phyloP scores from a whole-genome alignment of 2,113 vertebrate genomes.

The Monopterus albus region DNA sequence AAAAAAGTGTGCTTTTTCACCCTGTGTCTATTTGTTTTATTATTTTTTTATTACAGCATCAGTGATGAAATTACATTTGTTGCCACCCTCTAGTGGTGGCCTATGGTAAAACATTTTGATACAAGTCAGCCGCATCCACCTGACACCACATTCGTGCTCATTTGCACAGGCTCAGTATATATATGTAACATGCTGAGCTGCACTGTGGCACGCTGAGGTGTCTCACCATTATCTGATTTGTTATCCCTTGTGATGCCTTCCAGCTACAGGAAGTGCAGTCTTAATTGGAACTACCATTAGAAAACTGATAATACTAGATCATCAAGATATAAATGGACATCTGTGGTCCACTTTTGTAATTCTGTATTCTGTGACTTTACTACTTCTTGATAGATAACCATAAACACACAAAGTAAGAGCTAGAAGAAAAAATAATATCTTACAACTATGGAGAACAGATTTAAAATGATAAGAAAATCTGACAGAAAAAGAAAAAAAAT shows the following conservation, averaged over 20 bases:
- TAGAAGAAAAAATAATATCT: too few species aligned
- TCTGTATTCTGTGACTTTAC: too few species aligned
- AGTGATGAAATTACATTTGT: not conserved
- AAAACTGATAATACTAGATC: too few species aligned
- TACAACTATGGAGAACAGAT: too few species aligned
- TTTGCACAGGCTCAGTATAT: not conserved
- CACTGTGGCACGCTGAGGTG: conserved; percentile 3
- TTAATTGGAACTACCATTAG: not conserved
- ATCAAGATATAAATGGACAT: too few species aligned
- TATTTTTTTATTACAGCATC: not conserved
- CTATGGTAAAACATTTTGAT: not conserved
- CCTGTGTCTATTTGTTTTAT: too few species aligned
- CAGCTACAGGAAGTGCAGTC: not conserved
- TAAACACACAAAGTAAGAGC: too few species aligned
- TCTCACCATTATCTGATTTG: not conserved
- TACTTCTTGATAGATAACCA: too few species aligned
- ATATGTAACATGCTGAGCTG: conserved; percentile 5
- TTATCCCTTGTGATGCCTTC: not conserved
- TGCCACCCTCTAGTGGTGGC: conserved; percentile 58
- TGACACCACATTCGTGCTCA: not conserved
- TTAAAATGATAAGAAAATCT: too few species aligned
- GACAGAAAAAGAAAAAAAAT: too few species aligned
- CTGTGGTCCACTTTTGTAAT: too few species aligned
- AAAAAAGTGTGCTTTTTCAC: not conserved
- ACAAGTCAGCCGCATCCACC: conserved; percentile 3